Conservation (phyloP, 2,797 vertebrate genomes). For the Buphagus erythrorhynchus region DNA sequence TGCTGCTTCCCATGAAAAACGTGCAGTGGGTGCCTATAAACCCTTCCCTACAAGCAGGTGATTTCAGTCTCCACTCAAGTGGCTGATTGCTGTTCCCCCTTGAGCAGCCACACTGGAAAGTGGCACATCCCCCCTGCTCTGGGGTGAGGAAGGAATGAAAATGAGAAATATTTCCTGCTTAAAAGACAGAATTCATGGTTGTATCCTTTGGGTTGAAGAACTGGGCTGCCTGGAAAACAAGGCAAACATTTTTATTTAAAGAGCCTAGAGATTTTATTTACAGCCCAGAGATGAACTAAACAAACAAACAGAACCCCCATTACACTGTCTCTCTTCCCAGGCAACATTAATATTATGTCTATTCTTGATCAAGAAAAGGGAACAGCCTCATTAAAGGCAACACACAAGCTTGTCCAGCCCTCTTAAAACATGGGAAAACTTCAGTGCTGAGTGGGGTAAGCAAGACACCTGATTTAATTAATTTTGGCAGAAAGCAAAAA, state of each 20-base stretch:
- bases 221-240: background rate
- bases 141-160: background rate
- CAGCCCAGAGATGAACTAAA: background rate
- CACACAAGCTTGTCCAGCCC: background rate
- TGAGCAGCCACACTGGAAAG: background rate
- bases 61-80: background rate
- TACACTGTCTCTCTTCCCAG: background rate
- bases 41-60: background rate
- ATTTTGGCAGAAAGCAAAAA: background rate
- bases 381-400: background rate
- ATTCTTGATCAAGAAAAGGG: background rate
- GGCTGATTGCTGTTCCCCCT: rapidly evolving
- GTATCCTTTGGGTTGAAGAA: background rate
- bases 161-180: background rate
- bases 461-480: background rate
- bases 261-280: too few relatives aligned
- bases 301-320: too few relatives aligned
- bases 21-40: background rate
- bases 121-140: background rate
- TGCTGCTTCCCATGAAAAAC: background rate
- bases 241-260: background rate
- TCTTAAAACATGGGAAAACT: background rate
- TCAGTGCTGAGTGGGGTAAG: background rate
- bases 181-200: background rate
- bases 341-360: background rate